Evolutionary conservation across 92 coral and sea anemone species (phyloP).

Genomic region (Zoanthus gigantus): DNA sequence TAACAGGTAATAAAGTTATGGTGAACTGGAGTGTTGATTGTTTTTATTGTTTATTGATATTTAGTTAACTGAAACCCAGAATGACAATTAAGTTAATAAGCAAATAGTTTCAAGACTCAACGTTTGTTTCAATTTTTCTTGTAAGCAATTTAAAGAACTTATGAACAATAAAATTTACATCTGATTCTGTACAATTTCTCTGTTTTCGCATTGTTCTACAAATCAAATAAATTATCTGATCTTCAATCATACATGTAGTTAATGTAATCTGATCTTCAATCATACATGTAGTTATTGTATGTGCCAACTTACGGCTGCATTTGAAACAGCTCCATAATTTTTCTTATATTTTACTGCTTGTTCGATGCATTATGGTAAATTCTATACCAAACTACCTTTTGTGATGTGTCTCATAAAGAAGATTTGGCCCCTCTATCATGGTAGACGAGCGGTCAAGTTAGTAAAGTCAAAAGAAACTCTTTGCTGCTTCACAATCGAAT

Average conservation of each 20-base stretch:
- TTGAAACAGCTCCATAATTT: not conserved
- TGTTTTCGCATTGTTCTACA: slow-evolving; percentile 49
- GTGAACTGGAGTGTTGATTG: slow-evolving; percentile 22
- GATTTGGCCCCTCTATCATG: too few species aligned
- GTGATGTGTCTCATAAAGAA: too few species aligned
- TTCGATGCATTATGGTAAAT: not conserved
- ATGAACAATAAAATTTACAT: slow-evolving; percentile 56
- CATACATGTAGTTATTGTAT: too few species aligned
- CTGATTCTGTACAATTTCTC: slow-evolving; percentile 60
- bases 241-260: too few species aligned
- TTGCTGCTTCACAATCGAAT: too few species aligned
- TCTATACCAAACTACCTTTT: too few species aligned
- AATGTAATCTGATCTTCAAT: too few species aligned
- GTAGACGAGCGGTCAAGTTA: too few species aligned
- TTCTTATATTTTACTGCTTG: not conserved
- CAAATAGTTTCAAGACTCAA: slow-evolving; percentile 48
- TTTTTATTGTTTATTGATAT: slow-evolving; percentile 6
- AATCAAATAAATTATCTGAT: slow-evolving; percentile 2
- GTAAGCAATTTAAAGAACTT: slow-evolving; percentile 47
- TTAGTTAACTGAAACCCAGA: slow-evolving; percentile 50
- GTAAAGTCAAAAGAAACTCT: too few species aligned
- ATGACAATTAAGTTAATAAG: slow-evolving; percentile 48
- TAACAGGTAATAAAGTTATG: not conserved
- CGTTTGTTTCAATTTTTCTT: slow-evolving; percentile 51
- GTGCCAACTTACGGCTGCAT: not conserved